A percentile compares a stretch with the other conserved stretches of the same genome.
phyloP scores from a whole-genome alignment of 2,113 vertebrate genomes.

The Hylia prasina region DNA sequence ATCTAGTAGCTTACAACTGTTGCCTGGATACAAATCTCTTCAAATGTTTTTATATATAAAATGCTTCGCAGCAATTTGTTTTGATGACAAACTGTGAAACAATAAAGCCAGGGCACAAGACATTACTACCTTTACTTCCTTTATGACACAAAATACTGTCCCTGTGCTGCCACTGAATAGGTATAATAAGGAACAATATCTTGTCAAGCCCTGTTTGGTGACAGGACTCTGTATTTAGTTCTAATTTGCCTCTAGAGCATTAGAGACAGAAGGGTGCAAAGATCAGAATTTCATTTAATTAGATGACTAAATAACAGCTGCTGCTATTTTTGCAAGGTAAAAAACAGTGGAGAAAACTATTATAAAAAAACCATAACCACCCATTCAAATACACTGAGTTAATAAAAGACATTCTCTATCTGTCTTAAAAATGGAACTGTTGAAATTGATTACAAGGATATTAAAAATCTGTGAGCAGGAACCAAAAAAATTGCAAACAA shows the following conservation, averaged over 20 bases:
- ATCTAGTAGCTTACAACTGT: constrained; percentile 38
- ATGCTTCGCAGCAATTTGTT: constrained; percentile 24
- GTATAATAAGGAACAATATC: neutral
- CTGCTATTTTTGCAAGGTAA: neutral
- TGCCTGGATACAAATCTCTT: constrained; percentile 56
- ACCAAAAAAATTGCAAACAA: neutral
- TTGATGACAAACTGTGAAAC: neutral
- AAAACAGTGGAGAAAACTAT: neutral
- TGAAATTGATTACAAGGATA: neutral
- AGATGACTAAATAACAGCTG: neutral
- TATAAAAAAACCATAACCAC: accelerated
- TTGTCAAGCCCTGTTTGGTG: neutral
- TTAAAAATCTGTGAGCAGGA: neutral
- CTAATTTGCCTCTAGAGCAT: neutral
- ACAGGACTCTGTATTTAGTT: neutral
- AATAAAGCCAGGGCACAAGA: neutral
- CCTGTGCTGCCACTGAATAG: neutral
- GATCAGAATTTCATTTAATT: neutral
- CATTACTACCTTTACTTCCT: neutral
- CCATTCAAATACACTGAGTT: neutral
- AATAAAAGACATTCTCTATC: neutral
- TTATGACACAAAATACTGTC: neutral
- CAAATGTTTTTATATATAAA: constrained; percentile 13
- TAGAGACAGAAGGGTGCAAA: neutral
- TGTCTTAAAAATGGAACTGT: neutral